Evolutionary conservation across 2,888 invertebrate genomes (phyloP).

Genomic region (Calameuta idolon): DNA sequence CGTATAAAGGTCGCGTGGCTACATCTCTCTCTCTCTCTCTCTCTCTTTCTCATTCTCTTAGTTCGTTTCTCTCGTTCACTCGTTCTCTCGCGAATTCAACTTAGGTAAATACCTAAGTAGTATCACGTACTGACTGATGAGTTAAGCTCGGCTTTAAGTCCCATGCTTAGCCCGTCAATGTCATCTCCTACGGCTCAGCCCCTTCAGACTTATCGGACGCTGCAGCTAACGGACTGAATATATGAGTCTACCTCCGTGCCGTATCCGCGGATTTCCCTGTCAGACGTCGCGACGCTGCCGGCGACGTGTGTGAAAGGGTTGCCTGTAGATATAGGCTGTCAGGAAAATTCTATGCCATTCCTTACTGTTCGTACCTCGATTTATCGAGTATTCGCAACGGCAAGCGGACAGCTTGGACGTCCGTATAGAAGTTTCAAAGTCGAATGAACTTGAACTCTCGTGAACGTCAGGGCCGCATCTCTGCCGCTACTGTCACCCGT

Average conservation of each 20-base stretch:
- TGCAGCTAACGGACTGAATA: slow-evolving; percentile 58
- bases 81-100: slow-evolving; percentile 45
- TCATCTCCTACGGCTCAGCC: slow-evolving; percentile 63
- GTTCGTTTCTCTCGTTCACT: neutral
- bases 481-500: neutral
- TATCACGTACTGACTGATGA: slow-evolving; percentile 65
- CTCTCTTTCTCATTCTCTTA: slow-evolving; percentile 23
- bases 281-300: slow-evolving; percentile 42
- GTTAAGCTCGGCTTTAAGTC: slow-evolving; percentile 66
- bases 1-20: neutral
- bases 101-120: slow-evolving; percentile 55
- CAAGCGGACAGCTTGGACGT: neutral
- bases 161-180: slow-evolving; percentile 62
- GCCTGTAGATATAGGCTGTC: neutral
- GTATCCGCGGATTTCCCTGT: slow-evolving; percentile 54
- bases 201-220: slow-evolving; percentile 67
- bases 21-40: neutral
- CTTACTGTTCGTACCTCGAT: neutral
- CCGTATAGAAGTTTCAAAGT: neutral
- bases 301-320: neutral
- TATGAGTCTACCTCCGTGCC: slow-evolving; percentile 23
- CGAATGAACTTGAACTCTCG: neutral
- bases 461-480: neutral
- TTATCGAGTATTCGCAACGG: neutral
- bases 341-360: neutral